Conservation (phyloP, 2,797 vertebrate species). For the Silurus lanzhouensis region DNA sequence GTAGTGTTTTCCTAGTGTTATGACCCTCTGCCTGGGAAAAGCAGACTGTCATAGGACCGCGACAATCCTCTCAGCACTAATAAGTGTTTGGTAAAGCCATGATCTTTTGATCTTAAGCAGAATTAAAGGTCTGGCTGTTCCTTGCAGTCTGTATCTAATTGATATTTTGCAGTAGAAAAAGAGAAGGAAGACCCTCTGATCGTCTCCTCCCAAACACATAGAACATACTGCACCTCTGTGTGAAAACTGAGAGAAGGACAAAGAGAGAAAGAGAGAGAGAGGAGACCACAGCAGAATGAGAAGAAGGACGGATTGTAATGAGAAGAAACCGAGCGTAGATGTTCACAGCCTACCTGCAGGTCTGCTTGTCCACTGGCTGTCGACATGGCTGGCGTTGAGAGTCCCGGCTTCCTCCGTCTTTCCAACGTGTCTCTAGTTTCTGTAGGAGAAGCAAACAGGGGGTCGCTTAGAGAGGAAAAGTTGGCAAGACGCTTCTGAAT, state of each 20-base stretch:
- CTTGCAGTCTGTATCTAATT: constrained; percentile 73
- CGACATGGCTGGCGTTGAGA: constrained; percentile 70
- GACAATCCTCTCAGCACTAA: constrained; percentile 52
- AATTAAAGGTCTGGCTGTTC: constrained; percentile 62
- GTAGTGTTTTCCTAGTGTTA: constrained; percentile 7
- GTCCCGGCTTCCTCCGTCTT: neutral
- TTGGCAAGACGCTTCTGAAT: constrained; percentile 63
- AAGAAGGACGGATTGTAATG: neutral
- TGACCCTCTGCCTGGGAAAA: constrained; percentile 34
- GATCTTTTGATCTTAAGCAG: constrained; percentile 63
- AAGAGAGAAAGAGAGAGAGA: neutral
- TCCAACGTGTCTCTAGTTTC: neutral
- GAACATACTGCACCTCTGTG: constrained; percentile 72
- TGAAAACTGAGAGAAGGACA: constrained; percentile 58
- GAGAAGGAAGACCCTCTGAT: constrained; percentile 58
- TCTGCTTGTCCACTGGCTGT: constrained; percentile 59
- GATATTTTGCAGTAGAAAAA: constrained; percentile 62
- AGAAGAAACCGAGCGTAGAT: constrained; percentile 21
- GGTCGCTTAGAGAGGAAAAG: constrained; percentile 42
- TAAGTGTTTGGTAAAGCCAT: constrained; percentile 59
- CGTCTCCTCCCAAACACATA: constrained; percentile 65
- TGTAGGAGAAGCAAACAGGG: neutral
- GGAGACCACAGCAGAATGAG: neutral
- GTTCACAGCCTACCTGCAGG: constrained; percentile 70
- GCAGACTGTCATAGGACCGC: constrained; percentile 33